phyloP scores from a whole-genome alignment of 2,888 invertebrate genomes.

The Pimpla rufipes region DNA sequence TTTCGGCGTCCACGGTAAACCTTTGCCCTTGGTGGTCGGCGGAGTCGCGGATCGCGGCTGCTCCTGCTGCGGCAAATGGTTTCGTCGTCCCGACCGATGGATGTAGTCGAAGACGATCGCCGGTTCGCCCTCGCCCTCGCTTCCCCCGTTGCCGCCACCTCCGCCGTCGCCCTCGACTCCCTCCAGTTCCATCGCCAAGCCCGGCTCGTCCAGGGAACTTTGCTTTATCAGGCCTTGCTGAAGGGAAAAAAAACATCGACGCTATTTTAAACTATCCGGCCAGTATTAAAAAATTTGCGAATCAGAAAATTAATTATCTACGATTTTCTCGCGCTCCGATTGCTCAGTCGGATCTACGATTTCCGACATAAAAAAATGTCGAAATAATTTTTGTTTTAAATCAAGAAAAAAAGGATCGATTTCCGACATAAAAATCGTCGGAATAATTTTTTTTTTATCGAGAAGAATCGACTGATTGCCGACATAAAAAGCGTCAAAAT shows the following conservation, averaged over 20 bases:
- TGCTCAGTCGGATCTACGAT: no score
- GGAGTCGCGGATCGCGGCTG: constrained; percentile 85
- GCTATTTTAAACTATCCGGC: not conserved
- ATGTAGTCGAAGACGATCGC: constrained; percentile 73
- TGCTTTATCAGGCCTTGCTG: constrained; percentile 94
- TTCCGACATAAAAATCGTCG: no score
- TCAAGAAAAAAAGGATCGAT: no score
- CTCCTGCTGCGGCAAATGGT: not conserved
- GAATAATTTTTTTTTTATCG: no score
- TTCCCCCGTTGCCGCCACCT: constrained; percentile 87
- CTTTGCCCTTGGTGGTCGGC: constrained; percentile 82
- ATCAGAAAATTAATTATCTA: no score
- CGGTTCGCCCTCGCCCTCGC: constrained; percentile 86
- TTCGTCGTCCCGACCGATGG: constrained; percentile 67
- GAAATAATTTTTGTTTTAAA: no score
- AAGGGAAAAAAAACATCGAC: constrained; percentile 1
- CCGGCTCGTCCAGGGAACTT: constrained; percentile 94
- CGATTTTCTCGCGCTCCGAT: no score
- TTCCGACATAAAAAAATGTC: no score
- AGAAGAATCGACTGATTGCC: no score
- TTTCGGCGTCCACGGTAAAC: constrained; percentile 98
- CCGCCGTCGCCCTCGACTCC: constrained; percentile 88
- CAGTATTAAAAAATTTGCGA: no score
- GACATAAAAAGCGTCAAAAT: no score
- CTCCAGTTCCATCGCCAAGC: constrained; percentile 86